Evolutionary conservation across 2,888 invertebrate species (phyloP).

Genomic region (Hypsopygia costalis): DNA sequence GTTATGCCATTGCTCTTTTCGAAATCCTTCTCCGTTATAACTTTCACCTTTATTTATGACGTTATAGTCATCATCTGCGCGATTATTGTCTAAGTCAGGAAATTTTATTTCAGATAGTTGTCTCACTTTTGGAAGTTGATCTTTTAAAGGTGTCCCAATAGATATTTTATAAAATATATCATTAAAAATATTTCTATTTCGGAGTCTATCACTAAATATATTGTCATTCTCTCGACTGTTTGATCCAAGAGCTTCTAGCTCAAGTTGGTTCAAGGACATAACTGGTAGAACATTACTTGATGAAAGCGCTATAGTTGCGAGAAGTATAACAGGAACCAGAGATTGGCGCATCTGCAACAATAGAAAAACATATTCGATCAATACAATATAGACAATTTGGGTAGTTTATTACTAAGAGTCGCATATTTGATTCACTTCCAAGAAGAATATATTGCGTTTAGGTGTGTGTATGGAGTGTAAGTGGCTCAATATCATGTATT

Average conservation of each 20-base stretch:
- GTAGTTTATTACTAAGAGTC: too few species aligned
- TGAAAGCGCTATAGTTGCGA: conserved; percentile 59
- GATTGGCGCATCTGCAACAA: conserved; percentile 67
- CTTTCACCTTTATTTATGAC: conserved; percentile 38
- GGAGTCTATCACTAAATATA: conserved; percentile 52
- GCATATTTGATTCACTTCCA: too few species aligned
- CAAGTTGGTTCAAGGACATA: conserved; percentile 39
- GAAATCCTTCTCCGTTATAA: conserved; percentile 53
- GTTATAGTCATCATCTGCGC: conserved; percentile 32
- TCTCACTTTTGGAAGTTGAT: conserved; percentile 19
- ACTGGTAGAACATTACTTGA: conserved; percentile 62
- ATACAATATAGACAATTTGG: too few species aligned
- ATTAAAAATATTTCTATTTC: conserved; percentile 41
- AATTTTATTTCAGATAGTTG: conserved; percentile 27
- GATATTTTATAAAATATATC: conserved; percentile 48
- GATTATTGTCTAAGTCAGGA: conserved; percentile 32
- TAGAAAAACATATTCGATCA: conserved; percentile 12
- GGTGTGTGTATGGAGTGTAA: too few species aligned
- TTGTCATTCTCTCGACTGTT: conserved; percentile 57
- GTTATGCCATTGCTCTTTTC: conserved; percentile 68
- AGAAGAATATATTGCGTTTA: too few species aligned
- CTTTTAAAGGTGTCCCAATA: conserved; percentile 22
- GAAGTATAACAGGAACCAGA: conserved; percentile 51
- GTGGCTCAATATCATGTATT: too few species aligned
- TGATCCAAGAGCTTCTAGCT: conserved; percentile 34